Evolutionary conservation across 1,140 invertebrate genomes (phyloP).

Genomic region (Rhyzopertha dominica): DNA sequence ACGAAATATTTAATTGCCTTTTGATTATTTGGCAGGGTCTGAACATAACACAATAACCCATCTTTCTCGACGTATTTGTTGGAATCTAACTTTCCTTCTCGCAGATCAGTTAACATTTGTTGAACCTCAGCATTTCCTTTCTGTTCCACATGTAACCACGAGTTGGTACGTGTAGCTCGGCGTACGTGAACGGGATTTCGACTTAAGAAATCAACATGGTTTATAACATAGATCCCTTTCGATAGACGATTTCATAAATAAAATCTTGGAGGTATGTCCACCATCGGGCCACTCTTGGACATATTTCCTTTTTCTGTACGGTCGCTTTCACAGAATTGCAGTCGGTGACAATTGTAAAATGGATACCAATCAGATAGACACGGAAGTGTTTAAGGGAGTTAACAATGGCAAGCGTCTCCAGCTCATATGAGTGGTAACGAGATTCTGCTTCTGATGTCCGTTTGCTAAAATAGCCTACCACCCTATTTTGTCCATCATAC

Average conservation of each 20-base stretch:
- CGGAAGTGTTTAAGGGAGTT: slow-evolving; percentile 18
- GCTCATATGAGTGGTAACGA: slow-evolving; percentile 34
- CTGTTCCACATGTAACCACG: too few relatives aligned
- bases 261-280: slow-evolving; percentile 40
- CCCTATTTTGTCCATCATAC: slow-evolving; percentile 26
- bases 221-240: slow-evolving; percentile 6
- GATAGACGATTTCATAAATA: slow-evolving; percentile 26
- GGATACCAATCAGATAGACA: slow-evolving; percentile 32
- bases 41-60: too few relatives aligned
- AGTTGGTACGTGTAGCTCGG: too few relatives aligned
- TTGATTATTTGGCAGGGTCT: too few relatives aligned
- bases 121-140: too few relatives aligned
- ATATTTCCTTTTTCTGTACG: slow-evolving; percentile 37
- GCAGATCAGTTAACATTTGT: too few relatives aligned
- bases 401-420: slow-evolving; percentile 28
- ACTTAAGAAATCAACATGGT: slow-evolving; percentile 14
- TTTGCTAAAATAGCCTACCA: slow-evolving; percentile 34
- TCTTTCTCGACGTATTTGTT: too few relatives aligned
- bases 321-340: slow-evolving; percentile 38
- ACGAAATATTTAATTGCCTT: too few relatives aligned
- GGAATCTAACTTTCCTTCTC: too few relatives aligned
- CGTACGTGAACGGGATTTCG: too few relatives aligned
- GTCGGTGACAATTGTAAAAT: slow-evolving; percentile 36
- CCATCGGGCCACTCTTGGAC: slow-evolving; percentile 39
- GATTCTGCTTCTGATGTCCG: slow-evolving; percentile 28